Base-by-base conservation (phyloP, 2,888 invertebrate species). In the Teleiodes luculella region DNA sequence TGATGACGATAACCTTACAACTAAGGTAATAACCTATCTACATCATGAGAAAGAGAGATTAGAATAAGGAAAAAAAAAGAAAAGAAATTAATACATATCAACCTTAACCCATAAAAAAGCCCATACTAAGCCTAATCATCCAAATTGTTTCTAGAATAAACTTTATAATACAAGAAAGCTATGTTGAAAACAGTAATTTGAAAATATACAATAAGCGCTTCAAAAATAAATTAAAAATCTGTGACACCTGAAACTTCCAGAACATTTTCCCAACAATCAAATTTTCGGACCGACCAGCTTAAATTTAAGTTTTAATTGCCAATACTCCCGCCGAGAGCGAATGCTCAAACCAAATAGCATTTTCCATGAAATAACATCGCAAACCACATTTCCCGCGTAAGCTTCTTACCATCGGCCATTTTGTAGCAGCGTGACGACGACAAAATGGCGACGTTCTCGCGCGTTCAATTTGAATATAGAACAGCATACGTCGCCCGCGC, bases 401-500 rank as follows among this genome's bases (percentile, higher is more conserved):
- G 77, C 78, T 65, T 67, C 78, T 80, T 81, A 80, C 61, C 63
- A 74, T 71, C 74, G 65, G 84, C 85, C 85, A 83, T 84, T 83
- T 85, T 78, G 76, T 72, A 63, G 65, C 60, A 65, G 63, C 58
- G 67, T 76, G 83, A 81, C 77, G 77, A 82, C 79, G 76, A 81
- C 84, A 86, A 86, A 86, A 87, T 86, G 86, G 86, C 84, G 80
- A 70, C 77, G 73, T 74, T 75, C 72, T 67, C 66, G 72, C 75
- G 72, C 77, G 80, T 87, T 84, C 85, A 86, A 87, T 87, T 87
- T 87, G 87, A 87, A 87, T 87, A 87, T 86, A 86, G 84, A 86
- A 78, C 85, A 87, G 86, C 87, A 87, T 87, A 87, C 87, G 87
- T 87, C 86, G 80, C 84, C 76, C 76, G 81, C 79, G 85, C 80